These are phyloP conservation scores for Eurystomus glaucurus DNA, from an alignment of 2,797 vertebrate genomes.

Conservation along the genomic window DNA sequence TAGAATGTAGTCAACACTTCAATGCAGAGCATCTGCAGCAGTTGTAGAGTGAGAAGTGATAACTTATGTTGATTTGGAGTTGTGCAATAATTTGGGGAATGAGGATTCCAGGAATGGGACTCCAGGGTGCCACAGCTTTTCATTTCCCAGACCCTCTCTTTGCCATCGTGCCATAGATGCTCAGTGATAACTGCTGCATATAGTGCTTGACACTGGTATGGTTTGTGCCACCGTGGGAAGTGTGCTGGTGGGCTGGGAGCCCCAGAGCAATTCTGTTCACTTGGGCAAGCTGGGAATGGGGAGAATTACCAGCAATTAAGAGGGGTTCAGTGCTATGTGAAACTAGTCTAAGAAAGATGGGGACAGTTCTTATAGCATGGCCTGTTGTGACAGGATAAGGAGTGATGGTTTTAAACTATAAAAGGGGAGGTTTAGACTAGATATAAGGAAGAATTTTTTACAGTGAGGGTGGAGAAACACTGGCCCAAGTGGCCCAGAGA, in stretches of 20 bases:
- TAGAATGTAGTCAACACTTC: background rate
- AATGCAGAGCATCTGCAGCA: background rate
- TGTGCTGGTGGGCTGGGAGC: accelerated
- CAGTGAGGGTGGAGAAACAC: background rate
- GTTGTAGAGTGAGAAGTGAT: background rate
- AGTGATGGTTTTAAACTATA: background rate
- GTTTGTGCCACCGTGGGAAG: background rate
- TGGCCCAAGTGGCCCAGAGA: background rate
- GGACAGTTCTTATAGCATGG: background rate
- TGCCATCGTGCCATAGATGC: accelerated
- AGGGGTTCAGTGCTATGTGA: accelerated
- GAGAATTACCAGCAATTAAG: background rate
- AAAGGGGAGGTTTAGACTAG: background rate
- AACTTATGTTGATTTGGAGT: background rate
- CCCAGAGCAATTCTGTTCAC: accelerated
- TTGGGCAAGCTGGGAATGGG: background rate
- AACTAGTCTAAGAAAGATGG: background rate
- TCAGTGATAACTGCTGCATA: background rate
- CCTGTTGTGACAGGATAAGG: background rate
- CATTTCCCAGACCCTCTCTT: background rate
- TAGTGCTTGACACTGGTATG: background rate
- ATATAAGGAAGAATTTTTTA: too few species aligned
- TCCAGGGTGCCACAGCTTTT: background rate
- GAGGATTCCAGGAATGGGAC: too few species aligned
- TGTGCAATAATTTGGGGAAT: background rate